A percentile compares a stretch with the other conserved stretches of the same genome.
These are phyloP conservation scores for Cacajao melanocephalus DNA, from an alignment of 2,797 vertebrate species.

Conservation along the genomic window DNA sequence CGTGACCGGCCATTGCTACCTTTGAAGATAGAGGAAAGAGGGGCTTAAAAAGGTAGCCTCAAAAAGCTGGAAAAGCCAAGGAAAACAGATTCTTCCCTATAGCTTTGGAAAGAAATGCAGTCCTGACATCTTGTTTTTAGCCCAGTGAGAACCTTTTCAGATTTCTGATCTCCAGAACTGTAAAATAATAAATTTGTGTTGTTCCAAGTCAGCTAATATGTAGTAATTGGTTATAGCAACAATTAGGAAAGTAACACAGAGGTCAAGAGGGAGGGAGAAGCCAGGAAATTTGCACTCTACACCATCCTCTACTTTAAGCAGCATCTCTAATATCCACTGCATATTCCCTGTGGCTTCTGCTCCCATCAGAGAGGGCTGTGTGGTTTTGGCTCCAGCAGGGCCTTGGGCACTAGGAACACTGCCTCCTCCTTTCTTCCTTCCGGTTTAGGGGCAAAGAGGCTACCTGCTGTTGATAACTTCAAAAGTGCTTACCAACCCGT, in stretches of 20 bases:
- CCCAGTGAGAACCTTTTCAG: not conserved
- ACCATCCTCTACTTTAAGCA: not conserved
- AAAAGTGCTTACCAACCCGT: not conserved
- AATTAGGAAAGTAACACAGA: not conserved
- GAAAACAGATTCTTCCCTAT: not conserved
- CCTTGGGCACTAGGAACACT: not conserved
- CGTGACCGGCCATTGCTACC: not conserved
- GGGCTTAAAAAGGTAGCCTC: not conserved
- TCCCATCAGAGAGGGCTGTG: not conserved
- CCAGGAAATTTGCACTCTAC: not conserved
- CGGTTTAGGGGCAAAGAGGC: not conserved
- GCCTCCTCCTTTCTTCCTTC: not conserved
- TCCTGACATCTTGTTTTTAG: not conserved
- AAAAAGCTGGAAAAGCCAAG: not conserved
- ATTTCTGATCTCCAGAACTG: not conserved
- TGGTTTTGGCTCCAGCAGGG: not conserved
- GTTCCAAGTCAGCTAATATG: not conserved
- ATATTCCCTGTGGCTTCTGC: not conserved
- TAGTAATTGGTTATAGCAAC: not conserved
- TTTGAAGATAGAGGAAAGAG: not conserved
- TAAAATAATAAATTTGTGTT: not conserved
- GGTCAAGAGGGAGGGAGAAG: not conserved
- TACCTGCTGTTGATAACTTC: not conserved
- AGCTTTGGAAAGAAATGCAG: not conserved
- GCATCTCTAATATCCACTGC: not conserved